These are phyloP conservation scores for Dorcus hopei DNA, from an alignment of 2,888 invertebrate genomes.

Conservation along the genomic window DNA sequence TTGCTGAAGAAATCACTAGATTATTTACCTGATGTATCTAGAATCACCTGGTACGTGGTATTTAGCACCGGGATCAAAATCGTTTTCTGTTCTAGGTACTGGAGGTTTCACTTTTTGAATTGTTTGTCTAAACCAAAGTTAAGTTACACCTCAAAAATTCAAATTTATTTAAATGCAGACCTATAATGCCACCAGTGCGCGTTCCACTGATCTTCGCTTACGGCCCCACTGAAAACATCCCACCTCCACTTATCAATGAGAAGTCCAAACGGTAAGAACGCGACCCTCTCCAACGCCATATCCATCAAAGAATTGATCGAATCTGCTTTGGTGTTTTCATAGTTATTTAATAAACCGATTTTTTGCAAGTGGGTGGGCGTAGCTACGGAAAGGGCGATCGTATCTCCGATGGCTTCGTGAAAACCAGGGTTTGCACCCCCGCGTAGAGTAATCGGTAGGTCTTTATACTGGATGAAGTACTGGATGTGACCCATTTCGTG, in stretches of 20 bases:
- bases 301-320: constrained; percentile 51
- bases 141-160: neutral
- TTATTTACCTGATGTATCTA: constrained; percentile 45
- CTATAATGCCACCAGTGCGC: constrained; percentile 47
- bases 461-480: constrained; percentile 59
- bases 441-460: constrained; percentile 53
- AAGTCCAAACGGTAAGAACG: constrained; percentile 57
- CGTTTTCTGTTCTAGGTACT: constrained; percentile 40
- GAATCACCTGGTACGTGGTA: constrained; percentile 49
- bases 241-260: constrained; percentile 58
- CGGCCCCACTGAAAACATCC: constrained; percentile 52
- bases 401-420: constrained; percentile 62
- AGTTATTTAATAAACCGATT: constrained; percentile 44
- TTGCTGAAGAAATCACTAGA: neutral
- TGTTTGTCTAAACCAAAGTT: constrained; percentile 34
- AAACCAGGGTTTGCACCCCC: constrained; percentile 60
- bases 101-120: constrained; percentile 50
- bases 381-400: constrained; percentile 57
- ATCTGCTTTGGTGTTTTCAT: constrained; percentile 42
- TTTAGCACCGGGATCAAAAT: constrained; percentile 51
- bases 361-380: constrained; percentile 52
- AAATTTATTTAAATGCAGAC: constrained; percentile 5
- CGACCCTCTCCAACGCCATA: constrained; percentile 51
- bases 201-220: constrained; percentile 46
- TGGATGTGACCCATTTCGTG: constrained; percentile 72